These are phyloP conservation scores for Acrocyrtus sp. DNA, from an alignment of 2,888 invertebrate genomes.

Conservation along the genomic window DNA sequence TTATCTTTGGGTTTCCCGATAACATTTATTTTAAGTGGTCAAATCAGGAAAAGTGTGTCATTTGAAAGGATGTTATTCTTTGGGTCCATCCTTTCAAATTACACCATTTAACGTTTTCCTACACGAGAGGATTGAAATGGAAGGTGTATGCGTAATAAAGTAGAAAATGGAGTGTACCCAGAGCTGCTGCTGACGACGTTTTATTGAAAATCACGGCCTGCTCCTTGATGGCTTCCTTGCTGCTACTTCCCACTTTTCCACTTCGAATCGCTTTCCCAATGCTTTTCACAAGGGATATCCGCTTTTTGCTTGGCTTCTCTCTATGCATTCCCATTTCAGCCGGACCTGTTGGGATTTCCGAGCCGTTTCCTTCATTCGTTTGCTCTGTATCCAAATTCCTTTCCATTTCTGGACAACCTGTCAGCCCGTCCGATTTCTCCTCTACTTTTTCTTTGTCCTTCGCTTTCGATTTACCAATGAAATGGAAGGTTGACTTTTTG, in stretches of 20 bases:
- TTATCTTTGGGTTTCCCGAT: too few species aligned
- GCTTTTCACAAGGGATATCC: slow-evolving; percentile 30
- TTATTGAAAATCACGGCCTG: too few species aligned
- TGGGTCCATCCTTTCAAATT: too few species aligned
- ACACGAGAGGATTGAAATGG: too few species aligned
- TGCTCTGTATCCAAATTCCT: background rate
- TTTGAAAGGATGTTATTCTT: too few species aligned
- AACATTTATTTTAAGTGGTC: too few species aligned
- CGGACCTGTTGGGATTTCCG: background rate
- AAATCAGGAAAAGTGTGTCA: too few species aligned
- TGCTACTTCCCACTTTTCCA: too few species aligned
- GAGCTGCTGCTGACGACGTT: too few species aligned
- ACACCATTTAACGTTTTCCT: too few species aligned
- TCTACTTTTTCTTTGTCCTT: slow-evolving; percentile 7
- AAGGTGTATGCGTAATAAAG: too few species aligned
- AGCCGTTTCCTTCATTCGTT: background rate
- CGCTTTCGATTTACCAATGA: slow-evolving; percentile 15
- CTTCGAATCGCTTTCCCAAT: slow-evolving; percentile 13
- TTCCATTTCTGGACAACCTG: background rate
- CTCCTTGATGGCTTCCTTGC: slow-evolving; percentile 7
- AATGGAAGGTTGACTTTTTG: slow-evolving; percentile 31
- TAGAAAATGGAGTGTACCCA: too few species aligned
- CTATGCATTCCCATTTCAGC: background rate
- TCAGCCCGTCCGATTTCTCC: slow-evolving; percentile 1
- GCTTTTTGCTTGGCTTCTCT: slow-evolving; percentile 23